These are phyloP conservation scores for Cartodere bifasciata DNA, from an alignment of 2,888 invertebrate genomes.

Conservation along the genomic window DNA sequence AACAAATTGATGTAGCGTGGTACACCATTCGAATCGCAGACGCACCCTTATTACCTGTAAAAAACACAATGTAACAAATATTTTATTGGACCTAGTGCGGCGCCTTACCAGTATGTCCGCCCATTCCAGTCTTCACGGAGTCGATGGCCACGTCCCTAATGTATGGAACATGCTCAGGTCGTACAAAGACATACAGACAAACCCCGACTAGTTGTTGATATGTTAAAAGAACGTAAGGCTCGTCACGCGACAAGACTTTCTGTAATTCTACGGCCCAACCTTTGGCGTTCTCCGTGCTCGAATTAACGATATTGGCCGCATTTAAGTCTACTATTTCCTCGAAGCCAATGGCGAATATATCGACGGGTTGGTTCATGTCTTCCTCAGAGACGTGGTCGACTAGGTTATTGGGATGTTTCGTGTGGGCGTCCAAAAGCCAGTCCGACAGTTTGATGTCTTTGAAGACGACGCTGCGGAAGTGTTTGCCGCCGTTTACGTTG, in stretches of 20 bases:
- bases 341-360: conserved; percentile 96
- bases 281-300: conserved; percentile 83
- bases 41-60: conserved; percentile 73
- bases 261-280: conserved; percentile 93
- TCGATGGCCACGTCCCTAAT: conserved; percentile 90
- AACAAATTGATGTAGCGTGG: conserved; percentile 89
- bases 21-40: conserved; percentile 85
- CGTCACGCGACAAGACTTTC: conserved; percentile 73
- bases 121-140: conserved; percentile 95
- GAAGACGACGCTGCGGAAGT: conserved; percentile 91
- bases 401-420: conserved; percentile 35
- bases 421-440: conserved; percentile 80
- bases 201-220: conserved; percentile 96
- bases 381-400: conserved; percentile 38
- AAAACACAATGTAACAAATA: conserved; percentile 1
- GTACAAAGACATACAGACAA: conserved; percentile 87
- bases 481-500: conserved; percentile 99
- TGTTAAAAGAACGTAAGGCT: conserved; percentile 78
- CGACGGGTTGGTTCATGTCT: conserved; percentile 49
- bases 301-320: conserved; percentile 95
- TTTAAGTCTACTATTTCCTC: conserved; percentile 99
- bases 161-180: conserved; percentile 77
- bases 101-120: conserved; percentile 86
- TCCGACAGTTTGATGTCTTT: conserved; percentile 77
- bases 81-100: neutral